Percentiles rank a stretch among this genome's conserved stretches.
These are phyloP conservation scores for Dipodomys spectabilis DNA, from an alignment of 2,113 vertebrate genomes.

Conservation along the genomic window DNA sequence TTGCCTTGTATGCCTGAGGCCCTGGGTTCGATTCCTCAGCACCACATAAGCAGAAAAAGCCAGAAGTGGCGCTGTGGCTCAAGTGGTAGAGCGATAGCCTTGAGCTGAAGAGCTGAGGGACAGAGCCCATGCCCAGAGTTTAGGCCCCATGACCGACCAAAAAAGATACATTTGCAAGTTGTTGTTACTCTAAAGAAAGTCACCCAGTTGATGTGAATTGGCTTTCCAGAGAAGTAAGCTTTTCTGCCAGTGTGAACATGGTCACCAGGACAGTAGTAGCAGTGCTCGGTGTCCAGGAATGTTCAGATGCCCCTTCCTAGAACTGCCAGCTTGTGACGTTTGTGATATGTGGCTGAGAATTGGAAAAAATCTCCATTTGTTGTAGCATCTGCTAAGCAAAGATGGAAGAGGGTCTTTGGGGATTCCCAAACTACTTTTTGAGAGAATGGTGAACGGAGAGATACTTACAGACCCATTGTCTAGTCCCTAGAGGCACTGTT, in stretches of 20 bases:
- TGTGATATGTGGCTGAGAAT: not conserved
- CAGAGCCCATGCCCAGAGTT: too few relatives aligned
- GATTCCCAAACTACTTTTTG: not conserved
- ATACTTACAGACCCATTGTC: not conserved
- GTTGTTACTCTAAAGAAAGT: not conserved
- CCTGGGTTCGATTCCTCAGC: too few relatives aligned
- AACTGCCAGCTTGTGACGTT: not conserved
- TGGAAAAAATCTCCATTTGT: not conserved
- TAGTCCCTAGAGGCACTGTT: not conserved
- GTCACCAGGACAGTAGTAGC: not conserved
- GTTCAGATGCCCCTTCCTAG: not conserved
- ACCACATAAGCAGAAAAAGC: too few relatives aligned
- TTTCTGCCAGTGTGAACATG: constrained; percentile 65
- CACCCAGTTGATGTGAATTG: not conserved
- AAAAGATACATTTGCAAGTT: constrained; percentile 25
- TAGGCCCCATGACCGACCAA: too few relatives aligned
- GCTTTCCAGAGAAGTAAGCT: constrained; percentile 44
- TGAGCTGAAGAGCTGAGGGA: too few relatives aligned
- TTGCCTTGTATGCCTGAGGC: too few relatives aligned
- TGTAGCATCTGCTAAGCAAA: not conserved
- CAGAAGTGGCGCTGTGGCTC: too few relatives aligned
- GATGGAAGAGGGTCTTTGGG: constrained; percentile 23
- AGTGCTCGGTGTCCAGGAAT: constrained; percentile 25
- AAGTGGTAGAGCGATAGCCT: too few relatives aligned
- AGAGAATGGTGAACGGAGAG: not conserved